phyloP scores from a whole-genome alignment of 2,797 vertebrate species.

The Atherinosoma microstoma region DNA sequence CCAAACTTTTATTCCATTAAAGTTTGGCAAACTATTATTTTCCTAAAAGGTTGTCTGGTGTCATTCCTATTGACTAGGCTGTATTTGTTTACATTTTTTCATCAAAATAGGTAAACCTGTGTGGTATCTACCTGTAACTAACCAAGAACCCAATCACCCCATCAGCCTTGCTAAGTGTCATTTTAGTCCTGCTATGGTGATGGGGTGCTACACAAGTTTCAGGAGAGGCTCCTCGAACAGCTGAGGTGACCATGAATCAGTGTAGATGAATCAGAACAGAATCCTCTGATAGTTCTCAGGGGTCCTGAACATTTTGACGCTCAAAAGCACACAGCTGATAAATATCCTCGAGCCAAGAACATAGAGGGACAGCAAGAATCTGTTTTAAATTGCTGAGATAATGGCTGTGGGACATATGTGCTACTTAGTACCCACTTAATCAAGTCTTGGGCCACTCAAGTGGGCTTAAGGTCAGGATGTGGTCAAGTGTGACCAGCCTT shows the following conservation, averaged over 20 bases:
- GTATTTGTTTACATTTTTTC: too few species aligned
- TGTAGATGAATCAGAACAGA: constrained; percentile 18
- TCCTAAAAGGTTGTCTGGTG: too few species aligned
- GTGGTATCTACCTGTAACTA: too few species aligned
- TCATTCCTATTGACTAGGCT: too few species aligned
- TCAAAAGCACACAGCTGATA: constrained; percentile 44
- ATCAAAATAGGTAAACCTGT: too few species aligned
- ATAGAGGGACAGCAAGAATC: constrained; percentile 31
- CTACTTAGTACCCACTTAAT: constrained; percentile 58
- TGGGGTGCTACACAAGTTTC: too few species aligned
- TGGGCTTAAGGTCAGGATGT: constrained; percentile 61
- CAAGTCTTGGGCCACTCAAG: constrained; percentile 51
- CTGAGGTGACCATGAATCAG: constrained; percentile 49
- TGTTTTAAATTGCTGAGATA: constrained; percentile 52
- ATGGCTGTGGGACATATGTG: constrained; percentile 53
- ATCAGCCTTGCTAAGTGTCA: too few species aligned
- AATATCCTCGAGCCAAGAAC: constrained; percentile 56
- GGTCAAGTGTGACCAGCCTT: constrained; percentile 71
- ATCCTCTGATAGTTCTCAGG: constrained; percentile 23
- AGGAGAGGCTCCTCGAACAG: constrained; percentile 36
- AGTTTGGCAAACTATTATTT: too few species aligned
- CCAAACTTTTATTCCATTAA: too few species aligned
- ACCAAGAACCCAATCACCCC: too few species aligned
- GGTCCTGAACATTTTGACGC: constrained; percentile 45
- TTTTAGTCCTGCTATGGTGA: too few species aligned